Percentiles rank a stretch among this genome's conserved stretches.
phyloP scores from a whole-genome alignment of 2,797 vertebrate genomes.

The Hozukius guyotensis region DNA sequence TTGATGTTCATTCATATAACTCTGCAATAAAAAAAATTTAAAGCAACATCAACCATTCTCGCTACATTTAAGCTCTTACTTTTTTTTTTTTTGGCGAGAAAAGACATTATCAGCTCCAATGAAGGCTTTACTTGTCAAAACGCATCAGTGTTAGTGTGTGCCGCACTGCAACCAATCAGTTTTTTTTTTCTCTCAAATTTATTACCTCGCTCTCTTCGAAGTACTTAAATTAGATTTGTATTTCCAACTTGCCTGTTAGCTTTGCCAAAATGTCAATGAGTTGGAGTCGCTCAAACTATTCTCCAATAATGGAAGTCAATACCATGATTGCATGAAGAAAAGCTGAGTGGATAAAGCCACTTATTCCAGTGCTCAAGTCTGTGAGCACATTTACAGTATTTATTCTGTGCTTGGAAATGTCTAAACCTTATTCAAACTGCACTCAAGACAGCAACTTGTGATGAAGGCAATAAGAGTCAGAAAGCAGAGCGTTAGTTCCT shows the following conservation, averaged over 20 bases:
- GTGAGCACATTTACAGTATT: constrained; percentile 30
- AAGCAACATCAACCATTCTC: neutral
- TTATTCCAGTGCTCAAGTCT: constrained; percentile 19
- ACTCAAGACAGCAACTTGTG: constrained; percentile 1
- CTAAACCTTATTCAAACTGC: constrained; percentile 26
- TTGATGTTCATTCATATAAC: neutral
- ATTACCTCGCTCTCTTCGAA: constrained; percentile 41
- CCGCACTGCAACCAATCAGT: constrained; percentile 34
- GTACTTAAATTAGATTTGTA: constrained; percentile 55
- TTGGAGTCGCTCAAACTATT: constrained; percentile 25
- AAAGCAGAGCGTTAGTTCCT: constrained; percentile 3
- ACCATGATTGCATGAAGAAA: constrained; percentile 41
- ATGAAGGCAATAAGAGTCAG: constrained; percentile 15
- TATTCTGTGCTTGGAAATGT: constrained; percentile 19
- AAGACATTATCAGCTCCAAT: constrained; percentile 39
- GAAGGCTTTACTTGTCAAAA: constrained; percentile 38
- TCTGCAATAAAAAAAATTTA: neutral
- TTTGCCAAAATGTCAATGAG: constrained; percentile 62
- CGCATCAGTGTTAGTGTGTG: neutral
- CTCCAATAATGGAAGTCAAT: constrained; percentile 54
- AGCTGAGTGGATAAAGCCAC: constrained; percentile 21
- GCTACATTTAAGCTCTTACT: constrained; percentile 8
- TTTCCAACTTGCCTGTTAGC: constrained; percentile 48
- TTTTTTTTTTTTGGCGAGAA: constrained; percentile 7
- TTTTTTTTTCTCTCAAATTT: neutral